These are phyloP conservation scores for Nysson spinosus DNA, from an alignment of 2,888 invertebrate species.

Conservation along the genomic window DNA sequence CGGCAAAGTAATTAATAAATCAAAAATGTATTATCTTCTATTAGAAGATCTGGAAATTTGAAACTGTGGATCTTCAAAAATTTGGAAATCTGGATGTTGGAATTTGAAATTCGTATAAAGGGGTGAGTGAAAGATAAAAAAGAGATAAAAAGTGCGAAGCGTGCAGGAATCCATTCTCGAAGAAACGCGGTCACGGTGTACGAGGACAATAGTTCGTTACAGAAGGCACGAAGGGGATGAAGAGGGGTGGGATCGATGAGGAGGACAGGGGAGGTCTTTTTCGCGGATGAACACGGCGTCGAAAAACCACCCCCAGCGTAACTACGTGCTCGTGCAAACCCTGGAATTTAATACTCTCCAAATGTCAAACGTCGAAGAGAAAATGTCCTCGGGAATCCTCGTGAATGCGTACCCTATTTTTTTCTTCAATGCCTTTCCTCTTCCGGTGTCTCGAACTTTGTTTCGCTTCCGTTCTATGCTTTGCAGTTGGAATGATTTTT, in stretches of 20 bases:
- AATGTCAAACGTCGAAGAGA: slow-evolving; percentile 69
- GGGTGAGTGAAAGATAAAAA: slow-evolving; percentile 8
- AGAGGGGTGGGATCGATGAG: slow-evolving; percentile 8
- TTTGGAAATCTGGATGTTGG: no score
- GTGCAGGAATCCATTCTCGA: slow-evolving; percentile 37
- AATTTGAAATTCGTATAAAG: no score
- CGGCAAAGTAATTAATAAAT: no score
- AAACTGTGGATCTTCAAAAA: no score
- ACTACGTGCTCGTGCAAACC: slow-evolving; percentile 55
- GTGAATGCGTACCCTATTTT: slow-evolving; percentile 16
- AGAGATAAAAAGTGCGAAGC: slow-evolving; percentile 18
- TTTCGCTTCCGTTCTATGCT: no score
- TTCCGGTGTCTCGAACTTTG: no score
- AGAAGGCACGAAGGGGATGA: slow-evolving; percentile 4
- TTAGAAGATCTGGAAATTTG: no score
- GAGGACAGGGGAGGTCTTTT: slow-evolving; percentile 30
- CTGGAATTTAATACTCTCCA: slow-evolving; percentile 65
- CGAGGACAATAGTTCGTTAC: slow-evolving; percentile 60
- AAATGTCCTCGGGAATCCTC: slow-evolving; percentile 53
- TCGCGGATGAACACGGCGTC: slow-evolving; percentile 47
- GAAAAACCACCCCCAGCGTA: slow-evolving; percentile 51
- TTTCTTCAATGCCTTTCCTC: slow-evolving; percentile 22
- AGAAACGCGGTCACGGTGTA: slow-evolving; percentile 53
- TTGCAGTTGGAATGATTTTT: no score
- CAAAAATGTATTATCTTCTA: no score